These are phyloP conservation scores for Drosophila tropicalis DNA, from an alignment of 1,140 invertebrate genomes.

Conservation along the genomic window DNA sequence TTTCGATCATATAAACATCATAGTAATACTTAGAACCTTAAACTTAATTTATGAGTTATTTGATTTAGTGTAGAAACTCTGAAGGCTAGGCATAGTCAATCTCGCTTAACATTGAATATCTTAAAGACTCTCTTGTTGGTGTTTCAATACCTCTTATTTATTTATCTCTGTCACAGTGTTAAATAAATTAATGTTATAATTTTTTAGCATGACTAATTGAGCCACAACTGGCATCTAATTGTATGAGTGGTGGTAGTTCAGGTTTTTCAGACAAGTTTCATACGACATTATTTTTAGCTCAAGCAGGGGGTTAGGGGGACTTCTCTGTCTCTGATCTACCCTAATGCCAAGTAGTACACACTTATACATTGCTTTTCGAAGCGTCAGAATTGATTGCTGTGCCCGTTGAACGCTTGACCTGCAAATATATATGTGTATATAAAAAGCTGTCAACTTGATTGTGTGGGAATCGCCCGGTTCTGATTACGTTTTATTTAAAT, in stretches of 20 bases:
- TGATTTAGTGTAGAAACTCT: no score
- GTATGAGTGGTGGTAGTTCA: background rate
- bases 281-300: background rate
- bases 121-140: no score
- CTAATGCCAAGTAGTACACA: background rate
- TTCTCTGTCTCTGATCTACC: conserved; percentile 1
- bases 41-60: no score
- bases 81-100: no score
- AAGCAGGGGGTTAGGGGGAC: background rate
- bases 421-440: background rate
- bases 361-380: conserved; percentile 5
- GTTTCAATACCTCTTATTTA: no score
- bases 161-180: no score
- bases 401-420: conserved; percentile 1
- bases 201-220: background rate
- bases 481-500: conserved; percentile 50
- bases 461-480: conserved; percentile 61
- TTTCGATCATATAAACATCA: no score
- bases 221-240: background rate
- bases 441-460: conserved; percentile 36
- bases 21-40: no score
- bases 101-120: no score
- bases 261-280: background rate
- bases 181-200: no score
- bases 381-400: background rate